These are phyloP conservation scores for Saiga tatarica DNA, from an alignment of 2,113 vertebrate species.

Conservation along the genomic window DNA sequence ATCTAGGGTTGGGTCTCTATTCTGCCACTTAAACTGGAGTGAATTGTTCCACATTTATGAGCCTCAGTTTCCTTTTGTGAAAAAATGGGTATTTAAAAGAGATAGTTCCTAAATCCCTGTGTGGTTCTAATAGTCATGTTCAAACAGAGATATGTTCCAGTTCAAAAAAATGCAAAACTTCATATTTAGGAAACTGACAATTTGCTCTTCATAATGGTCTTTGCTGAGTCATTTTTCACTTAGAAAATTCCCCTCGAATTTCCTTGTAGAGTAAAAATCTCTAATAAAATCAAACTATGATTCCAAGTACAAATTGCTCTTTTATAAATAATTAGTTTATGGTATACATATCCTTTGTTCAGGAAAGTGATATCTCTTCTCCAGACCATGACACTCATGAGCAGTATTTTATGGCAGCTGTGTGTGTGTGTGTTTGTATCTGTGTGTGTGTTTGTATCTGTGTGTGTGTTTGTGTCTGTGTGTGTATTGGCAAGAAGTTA, in stretches of 20 bases:
- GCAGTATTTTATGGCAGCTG: background rate
- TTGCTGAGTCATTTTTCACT: background rate
- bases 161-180: slow-evolving; percentile 27
- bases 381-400: background rate
- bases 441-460: background rate
- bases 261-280: background rate
- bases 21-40: background rate
- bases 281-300: slow-evolving; percentile 11
- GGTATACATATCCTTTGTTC: background rate
- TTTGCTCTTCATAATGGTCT: background rate
- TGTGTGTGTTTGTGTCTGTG: background rate
- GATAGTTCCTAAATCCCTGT: background rate
- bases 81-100: background rate
- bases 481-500: slow-evolving; percentile 7
- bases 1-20: background rate
- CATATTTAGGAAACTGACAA: background rate
- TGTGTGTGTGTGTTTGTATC: background rate
- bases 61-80: background rate
- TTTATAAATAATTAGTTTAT: background rate
- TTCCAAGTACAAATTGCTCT: background rate
- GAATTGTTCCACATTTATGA: background rate
- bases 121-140: background rate
- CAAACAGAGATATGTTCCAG: background rate
- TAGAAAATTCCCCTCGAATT: background rate
- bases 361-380: background rate